A percentile compares a stretch with the other conserved stretches of the same genome.
These are phyloP conservation scores for Tipula helvola DNA, from an alignment of 2,888 invertebrate genomes.

Conservation along the genomic window DNA sequence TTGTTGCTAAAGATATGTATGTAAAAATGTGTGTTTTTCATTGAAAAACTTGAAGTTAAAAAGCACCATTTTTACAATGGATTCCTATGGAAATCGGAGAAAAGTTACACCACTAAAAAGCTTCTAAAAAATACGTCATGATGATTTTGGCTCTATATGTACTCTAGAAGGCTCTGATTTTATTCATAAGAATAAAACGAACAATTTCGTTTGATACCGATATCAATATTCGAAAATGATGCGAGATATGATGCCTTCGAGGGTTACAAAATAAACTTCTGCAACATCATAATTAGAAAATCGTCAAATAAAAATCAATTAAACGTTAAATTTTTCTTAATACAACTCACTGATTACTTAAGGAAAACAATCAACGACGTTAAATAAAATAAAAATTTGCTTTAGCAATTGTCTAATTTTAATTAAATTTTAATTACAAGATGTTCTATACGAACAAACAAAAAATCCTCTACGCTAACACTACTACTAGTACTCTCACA, in stretches of 20 bases:
- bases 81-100: too few species aligned
- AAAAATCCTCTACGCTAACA: not conserved
- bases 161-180: too few species aligned
- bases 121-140: too few species aligned
- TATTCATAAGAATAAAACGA: too few species aligned
- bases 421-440: not conserved
- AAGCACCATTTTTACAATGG: too few species aligned
- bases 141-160: too few species aligned
- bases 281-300: not conserved
- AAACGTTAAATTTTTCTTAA: not conserved
- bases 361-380: not conserved
- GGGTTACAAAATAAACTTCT: not conserved
- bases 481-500: not conserved
- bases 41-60: too few species aligned
- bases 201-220: too few species aligned
- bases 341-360: not conserved
- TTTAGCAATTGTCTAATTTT: not conserved
- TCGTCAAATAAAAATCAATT: slow-evolving; percentile 4
- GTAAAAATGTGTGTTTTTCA: too few species aligned
- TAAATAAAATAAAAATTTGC: not conserved
- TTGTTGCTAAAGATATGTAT: too few species aligned
- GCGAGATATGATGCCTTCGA: not conserved
- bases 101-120: too few species aligned
- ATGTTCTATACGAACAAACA: not conserved
- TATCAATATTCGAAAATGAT: too few species aligned